Evolutionary conservation across 2,888 invertebrate genomes (phyloP).

Genomic region (Pseudococcus viburni): DNA sequence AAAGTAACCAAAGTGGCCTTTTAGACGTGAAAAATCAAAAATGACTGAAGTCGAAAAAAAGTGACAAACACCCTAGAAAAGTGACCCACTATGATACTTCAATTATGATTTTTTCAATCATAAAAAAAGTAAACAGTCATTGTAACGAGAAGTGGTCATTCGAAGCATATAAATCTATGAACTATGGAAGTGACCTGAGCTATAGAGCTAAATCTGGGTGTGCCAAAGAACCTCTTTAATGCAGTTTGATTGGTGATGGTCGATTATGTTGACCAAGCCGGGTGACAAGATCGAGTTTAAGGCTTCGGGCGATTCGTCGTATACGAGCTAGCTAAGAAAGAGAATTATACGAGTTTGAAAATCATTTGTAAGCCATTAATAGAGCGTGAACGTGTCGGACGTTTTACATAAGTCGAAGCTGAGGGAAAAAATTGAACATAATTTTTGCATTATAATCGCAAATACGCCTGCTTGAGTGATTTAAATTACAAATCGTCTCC

Average conservation of each 20-base stretch:
- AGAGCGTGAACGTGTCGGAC: background rate
- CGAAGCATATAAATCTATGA: no score
- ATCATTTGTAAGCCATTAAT: conserved; percentile 48
- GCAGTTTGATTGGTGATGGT: conserved; percentile 24
- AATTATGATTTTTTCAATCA: no score
- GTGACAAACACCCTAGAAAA: no score
- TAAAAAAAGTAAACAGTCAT: no score
- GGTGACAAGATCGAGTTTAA: conserved; percentile 38
- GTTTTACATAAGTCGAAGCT: background rate
- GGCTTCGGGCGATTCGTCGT: conserved; percentile 22
- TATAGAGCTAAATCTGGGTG: background rate
- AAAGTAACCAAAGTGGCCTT: no score
- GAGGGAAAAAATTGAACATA: conserved; percentile 32
- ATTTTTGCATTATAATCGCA: conserved; percentile 29
- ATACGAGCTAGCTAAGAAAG: background rate
- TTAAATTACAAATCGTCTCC: background rate
- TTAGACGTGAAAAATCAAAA: no score
- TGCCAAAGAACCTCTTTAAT: background rate
- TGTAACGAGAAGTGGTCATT: no score
- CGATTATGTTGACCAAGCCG: conserved; percentile 9
- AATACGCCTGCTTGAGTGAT: background rate
- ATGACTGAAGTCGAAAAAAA: no score
- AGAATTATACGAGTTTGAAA: background rate
- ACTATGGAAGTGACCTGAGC: background rate
- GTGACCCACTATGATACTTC: no score